These are phyloP conservation scores for Eptatretus atami DNA, from an alignment of 2,797 vertebrate species.

Conservation along the genomic window DNA sequence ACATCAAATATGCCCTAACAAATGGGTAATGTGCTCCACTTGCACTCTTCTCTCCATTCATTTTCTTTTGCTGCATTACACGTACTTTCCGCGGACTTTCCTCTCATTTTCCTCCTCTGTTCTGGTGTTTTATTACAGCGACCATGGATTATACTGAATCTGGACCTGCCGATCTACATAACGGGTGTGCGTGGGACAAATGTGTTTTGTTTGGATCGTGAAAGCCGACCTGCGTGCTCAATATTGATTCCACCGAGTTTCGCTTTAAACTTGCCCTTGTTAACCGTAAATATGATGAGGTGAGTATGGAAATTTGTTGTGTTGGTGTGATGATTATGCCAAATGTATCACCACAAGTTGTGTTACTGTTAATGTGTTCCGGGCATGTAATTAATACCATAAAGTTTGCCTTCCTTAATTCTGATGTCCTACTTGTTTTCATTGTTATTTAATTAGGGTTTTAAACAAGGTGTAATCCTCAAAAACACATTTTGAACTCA, in stretches of 20 bases:
- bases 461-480: no score
- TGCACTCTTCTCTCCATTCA: not conserved
- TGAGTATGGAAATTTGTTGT: conserved; percentile 11
- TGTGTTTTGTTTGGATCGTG: conserved; percentile 68
- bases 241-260: conserved; percentile 81
- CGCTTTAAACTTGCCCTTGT: conserved; percentile 78
- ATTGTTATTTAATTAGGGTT: no score
- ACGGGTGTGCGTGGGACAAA: conserved; percentile 71
- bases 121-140: conserved; percentile 16
- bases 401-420: no score
- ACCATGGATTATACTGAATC: conserved; percentile 73
- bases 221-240: conserved; percentile 69
- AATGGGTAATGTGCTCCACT: conserved; percentile 29
- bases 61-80: not conserved
- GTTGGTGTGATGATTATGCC: no score
- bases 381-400: no score
- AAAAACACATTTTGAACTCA: no score
- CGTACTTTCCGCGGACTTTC: not conserved
- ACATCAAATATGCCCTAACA: conserved; percentile 95
- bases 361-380: no score
- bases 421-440: no score
- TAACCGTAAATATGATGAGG: conserved; percentile 86
- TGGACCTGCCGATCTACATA: conserved; percentile 79
- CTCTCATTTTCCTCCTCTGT: not conserved
- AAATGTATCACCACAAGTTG: no score